Conservation (phyloP, 2,888 invertebrate genomes). For the Gnatocerus cornutus region DNA sequence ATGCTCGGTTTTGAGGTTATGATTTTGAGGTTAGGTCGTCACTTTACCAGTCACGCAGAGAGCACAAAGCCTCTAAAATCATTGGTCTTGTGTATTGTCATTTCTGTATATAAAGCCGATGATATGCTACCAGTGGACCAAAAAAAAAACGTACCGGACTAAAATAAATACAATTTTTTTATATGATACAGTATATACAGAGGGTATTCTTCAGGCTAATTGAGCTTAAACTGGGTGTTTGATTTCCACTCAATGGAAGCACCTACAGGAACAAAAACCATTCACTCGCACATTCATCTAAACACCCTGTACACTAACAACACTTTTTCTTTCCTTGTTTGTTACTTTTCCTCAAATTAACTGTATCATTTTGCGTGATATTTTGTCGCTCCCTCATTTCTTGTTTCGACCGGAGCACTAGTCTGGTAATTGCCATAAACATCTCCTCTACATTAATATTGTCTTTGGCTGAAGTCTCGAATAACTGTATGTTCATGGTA, state of each 20-base stretch:
- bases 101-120: conserved; percentile 16
- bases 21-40: conserved; percentile 4
- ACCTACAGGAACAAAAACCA: conserved; percentile 40
- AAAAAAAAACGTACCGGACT: conserved; percentile 9
- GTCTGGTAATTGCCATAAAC: conserved; percentile 82
- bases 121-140: conserved; percentile 30
- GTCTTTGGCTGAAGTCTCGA: conserved; percentile 99
- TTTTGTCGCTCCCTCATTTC: conserved; percentile 85
- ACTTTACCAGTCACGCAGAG: not conserved
- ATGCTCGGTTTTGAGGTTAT: conserved; percentile 4
- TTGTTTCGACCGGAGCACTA: conserved; percentile 90
- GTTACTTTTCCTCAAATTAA: conserved; percentile 80
- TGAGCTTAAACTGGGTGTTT: conserved; percentile 35
- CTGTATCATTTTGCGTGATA: conserved; percentile 80
- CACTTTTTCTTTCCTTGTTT: conserved; percentile 78
- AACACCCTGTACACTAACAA: conserved; percentile 67
- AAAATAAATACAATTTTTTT: conserved; percentile 47
- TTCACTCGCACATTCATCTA: conserved; percentile 2
- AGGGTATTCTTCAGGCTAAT: conserved; percentile 29
- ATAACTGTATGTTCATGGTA: conserved; percentile 97
- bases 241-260: conserved; percentile 25
- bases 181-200: conserved; percentile 48
- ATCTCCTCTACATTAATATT: conserved; percentile 99
- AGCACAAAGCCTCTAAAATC: too few relatives aligned
- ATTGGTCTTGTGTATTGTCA: conserved; percentile 41